A percentile compares a stretch with the other conserved stretches of the same genome.
phyloP scores from a whole-genome alignment of 2,888 invertebrate species.

The Drosophila affinis region DNA sequence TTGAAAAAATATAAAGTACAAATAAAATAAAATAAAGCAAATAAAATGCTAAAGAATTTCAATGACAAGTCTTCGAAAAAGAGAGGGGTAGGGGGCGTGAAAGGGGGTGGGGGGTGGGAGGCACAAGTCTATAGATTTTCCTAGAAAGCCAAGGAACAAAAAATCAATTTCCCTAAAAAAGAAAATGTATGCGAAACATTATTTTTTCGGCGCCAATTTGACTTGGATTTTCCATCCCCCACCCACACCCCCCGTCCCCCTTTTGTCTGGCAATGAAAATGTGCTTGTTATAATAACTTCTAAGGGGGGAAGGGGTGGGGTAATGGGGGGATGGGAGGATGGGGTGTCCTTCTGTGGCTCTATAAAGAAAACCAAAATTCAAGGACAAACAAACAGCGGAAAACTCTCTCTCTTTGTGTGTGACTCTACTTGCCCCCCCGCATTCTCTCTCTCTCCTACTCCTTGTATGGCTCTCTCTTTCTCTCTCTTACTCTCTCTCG shows the following conservation, averaged over 20 bases:
- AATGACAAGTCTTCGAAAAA: conserved; percentile 64
- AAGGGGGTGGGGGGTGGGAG: neutral
- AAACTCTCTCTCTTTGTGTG: neutral
- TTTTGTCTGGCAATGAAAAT: conserved; percentile 71
- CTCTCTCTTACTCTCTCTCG: neutral
- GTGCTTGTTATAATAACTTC: conserved; percentile 76
- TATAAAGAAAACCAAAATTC: conserved; percentile 67
- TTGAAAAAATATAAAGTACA: conserved; percentile 16
- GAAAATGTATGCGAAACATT: conserved; percentile 53
- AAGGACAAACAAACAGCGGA: conserved; percentile 75
- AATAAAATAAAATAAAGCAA: conserved; percentile 62
- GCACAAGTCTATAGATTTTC: neutral
- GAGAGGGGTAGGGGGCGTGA: neutral
- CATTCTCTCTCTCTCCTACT: neutral
- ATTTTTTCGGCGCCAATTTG: conserved; percentile 70
- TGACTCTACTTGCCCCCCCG: neutral
- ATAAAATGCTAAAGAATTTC: conserved; percentile 77
- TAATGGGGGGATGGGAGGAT: neutral
- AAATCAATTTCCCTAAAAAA: conserved; percentile 65
- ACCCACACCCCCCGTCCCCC: neutral
- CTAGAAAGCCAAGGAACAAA: conserved; percentile 29
- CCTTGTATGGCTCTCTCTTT: neutral
- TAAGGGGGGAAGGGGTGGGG: neutral
- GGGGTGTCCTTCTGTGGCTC: conserved; percentile 34
- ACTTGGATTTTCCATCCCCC: conserved; percentile 23